Evolutionary conservation across 2,797 vertebrate genomes (phyloP).

Genomic region (Acrossocheilus fasciatus): DNA sequence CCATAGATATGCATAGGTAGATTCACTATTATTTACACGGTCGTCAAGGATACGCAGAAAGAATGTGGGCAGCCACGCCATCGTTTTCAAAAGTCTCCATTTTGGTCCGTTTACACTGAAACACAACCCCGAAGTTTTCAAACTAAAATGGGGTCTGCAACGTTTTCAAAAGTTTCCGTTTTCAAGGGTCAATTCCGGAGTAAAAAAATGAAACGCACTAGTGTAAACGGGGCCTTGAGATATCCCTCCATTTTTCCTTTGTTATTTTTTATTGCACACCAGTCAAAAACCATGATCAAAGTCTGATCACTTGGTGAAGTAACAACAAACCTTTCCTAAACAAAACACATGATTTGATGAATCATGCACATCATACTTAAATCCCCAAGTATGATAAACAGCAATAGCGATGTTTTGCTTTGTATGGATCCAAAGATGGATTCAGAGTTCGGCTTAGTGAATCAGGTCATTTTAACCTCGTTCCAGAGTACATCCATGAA

Average conservation of each 20-base stretch:
- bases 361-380: not conserved
- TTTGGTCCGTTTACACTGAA: no score
- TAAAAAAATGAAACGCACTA: no score
- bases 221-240: not conserved
- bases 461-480: not conserved
- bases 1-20: no score
- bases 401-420: not conserved
- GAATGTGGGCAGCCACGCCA: no score
- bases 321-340: slow-evolving; percentile 7
- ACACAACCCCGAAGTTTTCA: no score
- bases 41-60: no score
- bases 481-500: not conserved
- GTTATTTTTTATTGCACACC: not conserved
- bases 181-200: no score
- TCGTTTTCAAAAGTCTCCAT: no score
- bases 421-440: slow-evolving; percentile 13
- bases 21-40: no score
- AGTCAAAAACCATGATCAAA: not conserved
- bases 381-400: not conserved
- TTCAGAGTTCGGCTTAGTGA: not conserved
- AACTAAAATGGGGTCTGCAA: no score
- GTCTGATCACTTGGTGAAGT: not conserved
- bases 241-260: not conserved
- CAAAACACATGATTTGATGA: not conserved
- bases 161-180: no score